These are phyloP conservation scores for Cladopsammia gracilis DNA, from an alignment of 64 coral and sea anemone species.

Conservation along the genomic window DNA sequence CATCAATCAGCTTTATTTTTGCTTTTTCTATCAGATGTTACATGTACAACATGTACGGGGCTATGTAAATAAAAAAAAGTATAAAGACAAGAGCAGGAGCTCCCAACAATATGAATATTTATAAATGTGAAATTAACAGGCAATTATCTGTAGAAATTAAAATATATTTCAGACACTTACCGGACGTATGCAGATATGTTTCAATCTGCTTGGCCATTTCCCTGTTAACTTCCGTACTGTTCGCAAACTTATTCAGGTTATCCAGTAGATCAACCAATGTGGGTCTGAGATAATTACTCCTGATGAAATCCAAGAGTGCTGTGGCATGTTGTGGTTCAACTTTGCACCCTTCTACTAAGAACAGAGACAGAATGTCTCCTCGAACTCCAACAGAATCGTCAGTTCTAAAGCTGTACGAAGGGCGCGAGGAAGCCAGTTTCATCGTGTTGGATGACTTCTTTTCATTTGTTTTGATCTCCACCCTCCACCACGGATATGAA, in stretches of 20 bases:
- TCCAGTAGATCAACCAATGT: neutral
- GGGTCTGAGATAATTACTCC: neutral
- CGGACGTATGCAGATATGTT: neutral
- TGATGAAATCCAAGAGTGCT: constrained; percentile 3
- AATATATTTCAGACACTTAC: neutral
- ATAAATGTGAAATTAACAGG: no score
- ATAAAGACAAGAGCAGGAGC: no score
- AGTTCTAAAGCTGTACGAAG: constrained; percentile 13
- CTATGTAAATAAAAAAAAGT: no score
- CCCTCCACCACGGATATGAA: constrained; percentile 11
- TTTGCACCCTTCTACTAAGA: neutral
- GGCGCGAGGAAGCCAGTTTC: neutral
- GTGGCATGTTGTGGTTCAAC: neutral
- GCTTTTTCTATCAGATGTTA: no score
- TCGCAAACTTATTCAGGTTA: constrained; percentile 1
- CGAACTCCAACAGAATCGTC: neutral
- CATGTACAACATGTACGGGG: no score
- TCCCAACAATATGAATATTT: no score
- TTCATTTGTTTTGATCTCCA: neutral
- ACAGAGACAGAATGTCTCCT: neutral
- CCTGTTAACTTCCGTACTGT: neutral
- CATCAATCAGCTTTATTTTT: no score
- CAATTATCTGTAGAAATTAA: no score
- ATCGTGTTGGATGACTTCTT: neutral
- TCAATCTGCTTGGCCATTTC: neutral